Percentiles rank a stretch among this genome's conserved stretches.
These are phyloP conservation scores for Poeciliopsis occidentalis DNA, from an alignment of 2,113 vertebrate genomes.

Conservation along the genomic window DNA sequence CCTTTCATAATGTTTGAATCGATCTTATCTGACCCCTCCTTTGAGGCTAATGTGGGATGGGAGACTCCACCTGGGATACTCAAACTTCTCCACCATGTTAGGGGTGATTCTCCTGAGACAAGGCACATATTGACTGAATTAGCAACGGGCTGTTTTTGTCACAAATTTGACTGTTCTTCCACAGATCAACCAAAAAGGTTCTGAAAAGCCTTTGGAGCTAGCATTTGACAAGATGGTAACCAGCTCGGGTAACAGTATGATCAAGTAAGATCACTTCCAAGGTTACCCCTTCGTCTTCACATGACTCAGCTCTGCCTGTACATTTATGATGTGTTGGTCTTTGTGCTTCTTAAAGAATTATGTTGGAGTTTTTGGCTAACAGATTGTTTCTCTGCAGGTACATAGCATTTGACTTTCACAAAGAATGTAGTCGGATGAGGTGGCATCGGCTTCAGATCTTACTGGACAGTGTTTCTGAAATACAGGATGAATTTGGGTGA, in stretches of 20 bases:
- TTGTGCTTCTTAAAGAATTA: too few species aligned
- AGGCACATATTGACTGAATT: neutral
- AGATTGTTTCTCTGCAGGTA: slow-evolving; percentile 77
- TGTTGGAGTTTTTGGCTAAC: neutral
- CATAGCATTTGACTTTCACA: slow-evolving; percentile 94
- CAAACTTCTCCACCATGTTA: neutral
- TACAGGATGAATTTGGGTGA: slow-evolving; percentile 93
- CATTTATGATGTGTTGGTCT: too few species aligned
- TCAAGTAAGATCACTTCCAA: slow-evolving; percentile 80
- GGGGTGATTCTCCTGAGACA: neutral
- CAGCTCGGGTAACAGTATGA: slow-evolving; percentile 87
- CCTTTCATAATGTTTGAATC: too few species aligned
- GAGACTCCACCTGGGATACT: too few species aligned
- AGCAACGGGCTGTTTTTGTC: neutral
- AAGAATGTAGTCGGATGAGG: slow-evolving; percentile 94
- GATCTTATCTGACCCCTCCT: too few species aligned
- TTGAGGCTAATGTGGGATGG: too few species aligned
- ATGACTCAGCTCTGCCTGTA: too few species aligned
- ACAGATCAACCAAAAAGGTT: slow-evolving; percentile 95
- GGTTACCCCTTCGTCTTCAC: neutral
- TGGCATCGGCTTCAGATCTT: slow-evolving; percentile 94
- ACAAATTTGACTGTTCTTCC: neutral
- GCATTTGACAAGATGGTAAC: slow-evolving; percentile 89
- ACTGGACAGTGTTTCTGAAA: slow-evolving; percentile 87
- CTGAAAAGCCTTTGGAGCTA: slow-evolving; percentile 92